Base-by-base conservation (phyloP, 2,888 invertebrate species). In the Amorpha juglandis region DNA sequence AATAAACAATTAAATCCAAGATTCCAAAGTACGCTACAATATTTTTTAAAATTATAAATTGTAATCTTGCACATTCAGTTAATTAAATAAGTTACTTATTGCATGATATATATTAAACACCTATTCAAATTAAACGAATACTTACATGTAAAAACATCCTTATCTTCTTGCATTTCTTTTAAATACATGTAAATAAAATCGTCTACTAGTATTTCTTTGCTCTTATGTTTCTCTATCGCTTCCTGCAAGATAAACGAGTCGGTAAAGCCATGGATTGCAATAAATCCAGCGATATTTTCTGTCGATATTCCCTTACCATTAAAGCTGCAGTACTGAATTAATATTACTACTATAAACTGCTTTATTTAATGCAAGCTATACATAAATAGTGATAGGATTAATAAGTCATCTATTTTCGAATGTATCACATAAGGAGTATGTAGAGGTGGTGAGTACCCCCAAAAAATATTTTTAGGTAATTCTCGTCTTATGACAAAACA, bases 141-240 rank as follows among this genome's bases (percentile, higher is more conserved):
- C 78, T 78, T 75, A 79, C 90, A 86, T 63, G 90, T 86, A 70
- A 89, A 88, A 7, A 88, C 85, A n/a, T 74, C 69, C n/a, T 82
- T 82, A 65, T 87, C 86, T 0, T 78, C 76, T 6, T 84, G 74
- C 80, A 96, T 95, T 79, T 95, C 94, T 63, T 94, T 82, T 42
- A 96, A 81, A 84, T 95, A 96, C 2, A 95, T 94, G 76, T 96
- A 95, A 63, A 96, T 96, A 45, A 96, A 93, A 80, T 96, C 89
- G 55, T 82, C 80, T 50, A 79, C 84, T n/a, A 74, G 69, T 8
- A 87, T 75, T 52, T 87, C 72, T 45, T 89, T 90, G 62, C 83
- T 84, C 75, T 91, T 91, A 74, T 95, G 95, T 71, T 94, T 94
- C 0, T 80, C 76, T 47, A 95, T 94, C 0, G 94, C 90, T 82